Evolutionary conservation across 2,888 invertebrate genomes (phyloP).

Genomic region (Caenorhabditis sp.): DNA sequence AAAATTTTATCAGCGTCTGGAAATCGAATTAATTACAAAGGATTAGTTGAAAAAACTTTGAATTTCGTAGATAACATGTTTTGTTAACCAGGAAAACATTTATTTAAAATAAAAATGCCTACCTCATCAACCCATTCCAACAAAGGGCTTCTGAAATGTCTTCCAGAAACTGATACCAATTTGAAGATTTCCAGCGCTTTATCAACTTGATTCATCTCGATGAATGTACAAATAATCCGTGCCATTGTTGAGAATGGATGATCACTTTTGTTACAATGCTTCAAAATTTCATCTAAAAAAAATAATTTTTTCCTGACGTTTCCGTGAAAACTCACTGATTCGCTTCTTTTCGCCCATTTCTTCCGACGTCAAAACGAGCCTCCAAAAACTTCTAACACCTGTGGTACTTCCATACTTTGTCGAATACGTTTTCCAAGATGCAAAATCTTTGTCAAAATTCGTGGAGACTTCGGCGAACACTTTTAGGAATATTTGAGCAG

Average conservation of each 20-base stretch:
- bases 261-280: constrained; percentile 26
- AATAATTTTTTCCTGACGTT: not conserved
- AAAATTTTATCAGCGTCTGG: no score
- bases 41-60: no score
- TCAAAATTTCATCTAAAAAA: constrained; percentile 12
- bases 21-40: no score
- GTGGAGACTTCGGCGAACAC: constrained; percentile 7
- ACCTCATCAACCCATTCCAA: constrained; percentile 22
- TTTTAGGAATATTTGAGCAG: constrained; percentile 24
- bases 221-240: constrained; percentile 26
- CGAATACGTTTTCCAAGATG: constrained; percentile 26
- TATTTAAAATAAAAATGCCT: no score
- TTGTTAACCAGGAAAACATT: not conserved
- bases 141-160: constrained; percentile 18
- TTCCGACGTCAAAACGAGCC: constrained; percentile 7
- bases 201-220: constrained; percentile 15
- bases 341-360: constrained; percentile 11
- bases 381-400: constrained; percentile 36
- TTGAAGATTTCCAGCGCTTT: constrained; percentile 27
- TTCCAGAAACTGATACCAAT: constrained; percentile 30
- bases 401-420: constrained; percentile 22
- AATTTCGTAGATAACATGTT: no score
- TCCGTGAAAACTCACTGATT: constrained; percentile 5
- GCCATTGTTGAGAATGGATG: constrained; percentile 43
- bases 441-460: constrained; percentile 21